Percentiles rank a stretch among this genome's conserved stretches.
Evolutionary conservation across 2,888 invertebrate species (phyloP).

Genomic region (Ectemnius lituratus): DNA sequence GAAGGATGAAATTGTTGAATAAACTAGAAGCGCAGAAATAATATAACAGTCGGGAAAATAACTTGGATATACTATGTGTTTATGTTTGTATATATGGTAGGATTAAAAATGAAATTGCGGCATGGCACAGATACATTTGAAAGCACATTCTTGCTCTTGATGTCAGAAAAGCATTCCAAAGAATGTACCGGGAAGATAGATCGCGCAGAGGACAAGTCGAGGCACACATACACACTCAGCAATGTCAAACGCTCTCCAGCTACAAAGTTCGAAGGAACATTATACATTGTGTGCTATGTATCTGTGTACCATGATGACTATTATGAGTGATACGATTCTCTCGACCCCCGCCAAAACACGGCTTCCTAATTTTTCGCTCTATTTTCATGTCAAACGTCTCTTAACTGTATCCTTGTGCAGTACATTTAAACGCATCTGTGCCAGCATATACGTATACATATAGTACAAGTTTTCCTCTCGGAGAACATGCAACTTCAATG

Average conservation of each 20-base stretch:
- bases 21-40: too few species aligned
- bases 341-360: slow-evolving; percentile 47
- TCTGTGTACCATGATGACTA: slow-evolving; percentile 72
- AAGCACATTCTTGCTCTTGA: slow-evolving; percentile 62
- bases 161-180: slow-evolving; percentile 14
- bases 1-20: too few species aligned
- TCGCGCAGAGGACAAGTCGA: slow-evolving; percentile 50
- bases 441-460: slow-evolving; percentile 64
- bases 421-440: slow-evolving; percentile 75
- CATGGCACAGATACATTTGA: slow-evolving; percentile 75
- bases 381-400: slow-evolving; percentile 75
- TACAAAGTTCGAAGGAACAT: slow-evolving; percentile 46
- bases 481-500: slow-evolving; percentile 62
- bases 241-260: slow-evolving; percentile 48
- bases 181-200: slow-evolving; percentile 35
- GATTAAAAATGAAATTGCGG: slow-evolving; percentile 61
- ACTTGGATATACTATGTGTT: slow-evolving; percentile 7
- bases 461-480: too few species aligned
- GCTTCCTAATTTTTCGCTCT: slow-evolving; percentile 68
- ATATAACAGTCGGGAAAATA: slow-evolving; percentile 5
- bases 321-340: slow-evolving; percentile 56
- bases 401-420: slow-evolving; percentile 70
- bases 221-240: slow-evolving; percentile 66
- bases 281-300: slow-evolving; percentile 69
- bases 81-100: slow-evolving; percentile 15